A percentile compares a stretch with the other conserved stretches of the same genome.
Conservation (phyloP, 2,113 vertebrate species). For the Macquaria ambigua region DNA sequence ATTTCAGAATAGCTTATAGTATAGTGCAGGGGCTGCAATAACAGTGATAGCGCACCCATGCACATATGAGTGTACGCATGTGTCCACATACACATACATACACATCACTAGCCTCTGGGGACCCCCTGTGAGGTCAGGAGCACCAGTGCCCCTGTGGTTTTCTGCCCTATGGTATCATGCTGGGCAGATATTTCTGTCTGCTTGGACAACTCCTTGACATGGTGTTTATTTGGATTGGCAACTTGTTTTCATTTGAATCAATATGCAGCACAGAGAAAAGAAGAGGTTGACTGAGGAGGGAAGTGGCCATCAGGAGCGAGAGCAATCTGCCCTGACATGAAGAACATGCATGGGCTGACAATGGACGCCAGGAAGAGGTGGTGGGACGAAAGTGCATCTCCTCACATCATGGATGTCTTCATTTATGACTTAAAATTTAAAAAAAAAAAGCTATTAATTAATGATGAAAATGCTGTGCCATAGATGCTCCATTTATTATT, state of each 20-base stretch:
- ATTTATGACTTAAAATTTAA: background rate
- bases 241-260: conserved; percentile 86
- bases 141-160: conserved; percentile 75
- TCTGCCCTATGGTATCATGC: conserved; percentile 80
- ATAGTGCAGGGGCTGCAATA: conserved; percentile 58
- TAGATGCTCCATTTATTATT: background rate
- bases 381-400: background rate
- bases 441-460: background rate
- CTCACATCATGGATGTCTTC: background rate
- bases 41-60: conserved; percentile 66
- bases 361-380: conserved; percentile 32
- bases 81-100: conserved; percentile 52
- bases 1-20: conserved; percentile 54
- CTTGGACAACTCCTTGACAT: conserved; percentile 86
- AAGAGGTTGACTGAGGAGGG: conserved; percentile 61
- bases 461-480: background rate
- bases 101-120: conserved; percentile 54
- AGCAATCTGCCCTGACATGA: conserved; percentile 58
- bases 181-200: conserved; percentile 86
- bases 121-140: conserved; percentile 74
- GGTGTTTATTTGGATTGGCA: conserved; percentile 89
- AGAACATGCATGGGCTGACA: conserved; percentile 52
- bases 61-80: conserved; percentile 63
- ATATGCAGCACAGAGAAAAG: conserved; percentile 69
- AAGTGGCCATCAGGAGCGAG: conserved; percentile 47